Conservation (phyloP, 1,140 invertebrate species). For the Heliothis subflexa region DNA sequence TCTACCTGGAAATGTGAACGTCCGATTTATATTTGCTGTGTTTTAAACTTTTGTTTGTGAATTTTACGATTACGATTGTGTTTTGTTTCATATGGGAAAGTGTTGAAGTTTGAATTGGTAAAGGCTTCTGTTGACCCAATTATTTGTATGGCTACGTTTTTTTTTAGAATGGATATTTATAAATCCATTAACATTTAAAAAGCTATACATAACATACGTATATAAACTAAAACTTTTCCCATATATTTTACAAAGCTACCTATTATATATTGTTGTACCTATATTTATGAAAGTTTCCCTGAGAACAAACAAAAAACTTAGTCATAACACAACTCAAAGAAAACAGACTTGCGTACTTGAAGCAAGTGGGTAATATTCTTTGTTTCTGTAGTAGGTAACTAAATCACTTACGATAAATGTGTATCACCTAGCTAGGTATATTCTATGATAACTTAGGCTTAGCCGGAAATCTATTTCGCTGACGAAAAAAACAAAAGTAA, state of each 20-base stretch:
- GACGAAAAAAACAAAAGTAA: too few species aligned
- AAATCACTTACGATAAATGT: neutral
- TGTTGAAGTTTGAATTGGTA: neutral
- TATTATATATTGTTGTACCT: too few species aligned
- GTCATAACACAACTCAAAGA: constrained; percentile 12
- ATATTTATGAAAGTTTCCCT: neutral
- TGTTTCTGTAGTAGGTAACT: neutral
- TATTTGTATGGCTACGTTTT: neutral
- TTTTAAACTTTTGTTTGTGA: constrained; percentile 33
- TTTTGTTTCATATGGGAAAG: constrained; percentile 2
- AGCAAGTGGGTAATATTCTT: neutral
- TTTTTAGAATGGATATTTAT: too few species aligned
- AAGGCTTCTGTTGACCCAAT: constrained; percentile 10
- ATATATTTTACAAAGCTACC: neutral
- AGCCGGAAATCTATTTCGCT: too few species aligned
- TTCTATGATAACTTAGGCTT: too few species aligned
- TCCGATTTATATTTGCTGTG: constrained; percentile 19
- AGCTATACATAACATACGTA: too few species aligned
- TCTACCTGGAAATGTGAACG: constrained; percentile 5
- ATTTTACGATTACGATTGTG: constrained; percentile 13
- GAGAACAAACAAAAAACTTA: constrained; percentile 30
- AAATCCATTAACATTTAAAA: too few species aligned
- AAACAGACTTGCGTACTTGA: neutral
- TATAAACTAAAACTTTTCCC: too few species aligned
- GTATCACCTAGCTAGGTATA: neutral